A percentile compares a stretch with the other conserved stretches of the same genome.
These are phyloP conservation scores for Muscicapa comitata DNA, from an alignment of 2,797 vertebrate genomes.

Conservation along the genomic window DNA sequence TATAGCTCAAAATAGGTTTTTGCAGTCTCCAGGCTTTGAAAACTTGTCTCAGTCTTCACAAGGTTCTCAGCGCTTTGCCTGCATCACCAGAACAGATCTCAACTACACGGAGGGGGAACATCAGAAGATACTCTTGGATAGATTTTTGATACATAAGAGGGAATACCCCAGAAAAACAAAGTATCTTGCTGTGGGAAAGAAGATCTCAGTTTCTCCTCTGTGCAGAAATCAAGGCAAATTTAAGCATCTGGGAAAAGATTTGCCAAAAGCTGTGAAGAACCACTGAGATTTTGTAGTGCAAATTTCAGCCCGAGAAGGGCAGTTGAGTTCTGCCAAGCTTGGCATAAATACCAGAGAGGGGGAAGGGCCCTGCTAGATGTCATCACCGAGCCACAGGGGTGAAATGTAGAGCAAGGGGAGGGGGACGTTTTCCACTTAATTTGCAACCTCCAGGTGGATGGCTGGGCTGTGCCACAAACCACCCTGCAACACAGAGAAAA, in stretches of 20 bases:
- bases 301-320: not conserved
- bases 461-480: not conserved
- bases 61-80: not conserved
- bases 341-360: not conserved
- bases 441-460: not conserved
- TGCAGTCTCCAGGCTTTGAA: conserved; percentile 4
- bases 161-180: not conserved
- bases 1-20: conserved; percentile 33
- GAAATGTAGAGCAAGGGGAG: not conserved
- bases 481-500: not conserved
- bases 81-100: not conserved
- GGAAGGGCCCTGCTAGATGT: not conserved
- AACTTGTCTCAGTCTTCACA: not conserved
- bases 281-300: not conserved
- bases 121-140: not conserved
- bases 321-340: not conserved
- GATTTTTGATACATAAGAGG: not conserved
- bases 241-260: not conserved
- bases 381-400: not conserved
- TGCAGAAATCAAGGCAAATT: not conserved
- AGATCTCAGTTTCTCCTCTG: not conserved
- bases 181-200: not conserved
- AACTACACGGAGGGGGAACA: not conserved
- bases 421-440: not conserved
- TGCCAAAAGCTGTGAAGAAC: not conserved